Conservation (phyloP, 2,113 vertebrate species). For the Proteles cristata region DNA sequence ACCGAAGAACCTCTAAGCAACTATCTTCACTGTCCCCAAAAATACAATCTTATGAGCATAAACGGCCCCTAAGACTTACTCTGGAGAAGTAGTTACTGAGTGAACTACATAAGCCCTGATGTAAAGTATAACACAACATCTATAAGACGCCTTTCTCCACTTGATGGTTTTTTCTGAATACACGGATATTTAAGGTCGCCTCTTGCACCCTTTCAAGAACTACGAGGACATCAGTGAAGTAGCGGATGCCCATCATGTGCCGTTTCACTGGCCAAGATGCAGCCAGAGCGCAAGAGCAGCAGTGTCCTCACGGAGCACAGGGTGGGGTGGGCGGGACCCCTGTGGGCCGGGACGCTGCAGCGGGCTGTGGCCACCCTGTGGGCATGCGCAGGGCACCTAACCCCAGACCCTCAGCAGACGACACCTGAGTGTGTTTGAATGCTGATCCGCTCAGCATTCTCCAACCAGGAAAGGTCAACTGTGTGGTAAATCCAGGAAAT, state of each 20-base stretch:
- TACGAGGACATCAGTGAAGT: neutral
- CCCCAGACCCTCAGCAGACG: neutral
- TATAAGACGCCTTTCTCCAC: neutral
- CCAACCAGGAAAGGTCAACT: neutral
- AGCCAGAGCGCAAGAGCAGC: neutral
- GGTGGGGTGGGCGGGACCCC: neutral
- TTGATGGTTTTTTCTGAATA: constrained; percentile 30
- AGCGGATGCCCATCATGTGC: neutral
- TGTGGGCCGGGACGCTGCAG: neutral
- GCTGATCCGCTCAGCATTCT: neutral
- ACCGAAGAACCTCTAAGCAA: neutral
- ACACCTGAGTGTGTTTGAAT: neutral
- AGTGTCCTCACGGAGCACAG: neutral
- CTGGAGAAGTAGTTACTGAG: neutral
- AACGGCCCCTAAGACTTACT: neutral
- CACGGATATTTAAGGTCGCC: neutral
- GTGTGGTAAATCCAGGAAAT: neutral
- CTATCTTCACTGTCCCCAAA: neutral
- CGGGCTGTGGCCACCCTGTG: neutral
- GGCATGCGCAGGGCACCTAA: too few species aligned
- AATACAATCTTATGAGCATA: neutral
- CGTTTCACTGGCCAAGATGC: neutral
- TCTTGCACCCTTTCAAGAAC: neutral
- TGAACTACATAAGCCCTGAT: neutral
- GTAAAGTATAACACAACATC: neutral